Conservation (phyloP, 2,888 invertebrate species). For the Dasysyrphus albostriatus region DNA sequence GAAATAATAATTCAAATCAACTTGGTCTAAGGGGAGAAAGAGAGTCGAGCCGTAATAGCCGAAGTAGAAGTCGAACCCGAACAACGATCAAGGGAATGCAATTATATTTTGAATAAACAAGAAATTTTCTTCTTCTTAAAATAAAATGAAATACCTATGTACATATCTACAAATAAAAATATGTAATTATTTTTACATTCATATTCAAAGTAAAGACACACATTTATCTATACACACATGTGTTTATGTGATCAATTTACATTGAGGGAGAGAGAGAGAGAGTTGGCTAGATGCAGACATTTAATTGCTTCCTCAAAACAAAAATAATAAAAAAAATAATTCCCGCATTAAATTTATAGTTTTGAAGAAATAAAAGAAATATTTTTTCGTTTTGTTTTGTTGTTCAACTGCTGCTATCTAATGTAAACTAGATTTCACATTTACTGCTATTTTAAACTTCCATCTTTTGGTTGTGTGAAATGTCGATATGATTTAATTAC, state of each 20-base stretch:
- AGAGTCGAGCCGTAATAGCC: neutral
- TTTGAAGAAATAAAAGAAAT: constrained; percentile 16
- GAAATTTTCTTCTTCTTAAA: constrained; percentile 40
- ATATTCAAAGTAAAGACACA: constrained; percentile 25
- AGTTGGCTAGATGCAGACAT: constrained; percentile 3
- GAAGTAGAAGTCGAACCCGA: constrained; percentile 17
- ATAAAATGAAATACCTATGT: constrained; percentile 19
- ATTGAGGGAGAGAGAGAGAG: neutral
- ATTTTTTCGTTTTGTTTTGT: neutral
- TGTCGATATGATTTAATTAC: constrained; percentile 71
- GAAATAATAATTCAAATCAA: constrained; percentile 31
- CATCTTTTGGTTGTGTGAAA: constrained; percentile 28
- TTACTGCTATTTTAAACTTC: constrained; percentile 52
- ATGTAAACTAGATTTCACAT: constrained; percentile 70
- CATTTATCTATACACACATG: constrained; percentile 8
- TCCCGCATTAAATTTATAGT: constrained; percentile 44
- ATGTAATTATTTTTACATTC: constrained; percentile 58
- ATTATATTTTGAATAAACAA: constrained; percentile 63
- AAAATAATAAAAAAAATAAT: constrained; percentile 17
- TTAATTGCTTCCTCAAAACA: constrained; percentile 39
- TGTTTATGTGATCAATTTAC: constrained; percentile 38
- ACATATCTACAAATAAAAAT: constrained; percentile 7
- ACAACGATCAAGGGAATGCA: constrained; percentile 51
- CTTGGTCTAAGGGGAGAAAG: constrained; percentile 21
- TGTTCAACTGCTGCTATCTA: constrained; percentile 10